Percentiles rank a stretch among this genome's conserved stretches.
phyloP scores from a whole-genome alignment of 2,797 vertebrate species.

The Nannoperca obscura region DNA sequence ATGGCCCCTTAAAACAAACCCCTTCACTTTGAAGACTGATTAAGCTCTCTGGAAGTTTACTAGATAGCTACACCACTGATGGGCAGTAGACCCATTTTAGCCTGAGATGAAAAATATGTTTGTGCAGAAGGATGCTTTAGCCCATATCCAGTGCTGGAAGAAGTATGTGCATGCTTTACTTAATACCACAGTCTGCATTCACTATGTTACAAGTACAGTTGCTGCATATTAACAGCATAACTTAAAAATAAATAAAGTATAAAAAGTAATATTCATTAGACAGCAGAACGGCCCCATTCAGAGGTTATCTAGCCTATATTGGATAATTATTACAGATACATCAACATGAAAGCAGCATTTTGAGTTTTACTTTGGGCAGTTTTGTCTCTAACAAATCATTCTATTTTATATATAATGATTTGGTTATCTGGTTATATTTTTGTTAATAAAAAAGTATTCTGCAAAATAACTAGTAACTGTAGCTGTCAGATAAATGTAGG shows the following conservation, averaged over 20 bases:
- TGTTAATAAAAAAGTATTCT: not conserved
- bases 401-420: not conserved
- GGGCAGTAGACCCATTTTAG: slow-evolving; percentile 8
- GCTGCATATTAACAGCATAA: not conserved
- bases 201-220: not conserved
- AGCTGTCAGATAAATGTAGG: not conserved
- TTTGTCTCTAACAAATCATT: not conserved
- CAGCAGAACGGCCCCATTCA: not conserved
- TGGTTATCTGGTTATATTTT: not conserved
- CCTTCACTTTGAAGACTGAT: slow-evolving; percentile 26
- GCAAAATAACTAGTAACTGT: not conserved
- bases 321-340: not conserved
- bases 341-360: not conserved
- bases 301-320: not conserved
- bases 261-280: not conserved
- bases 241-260: not conserved
- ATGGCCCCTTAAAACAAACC: slow-evolving; percentile 23
- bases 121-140: not conserved
- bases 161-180: not conserved
- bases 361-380: not conserved
- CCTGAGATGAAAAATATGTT: not conserved
- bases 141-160: not conserved
- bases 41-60: slow-evolving; percentile 11
- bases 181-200: not conserved
- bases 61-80: not conserved